A percentile compares a stretch with the other conserved stretches of the same genome.
Evolutionary conservation across 1,140 invertebrate species (phyloP).

Genomic region (Megathymus violae): DNA sequence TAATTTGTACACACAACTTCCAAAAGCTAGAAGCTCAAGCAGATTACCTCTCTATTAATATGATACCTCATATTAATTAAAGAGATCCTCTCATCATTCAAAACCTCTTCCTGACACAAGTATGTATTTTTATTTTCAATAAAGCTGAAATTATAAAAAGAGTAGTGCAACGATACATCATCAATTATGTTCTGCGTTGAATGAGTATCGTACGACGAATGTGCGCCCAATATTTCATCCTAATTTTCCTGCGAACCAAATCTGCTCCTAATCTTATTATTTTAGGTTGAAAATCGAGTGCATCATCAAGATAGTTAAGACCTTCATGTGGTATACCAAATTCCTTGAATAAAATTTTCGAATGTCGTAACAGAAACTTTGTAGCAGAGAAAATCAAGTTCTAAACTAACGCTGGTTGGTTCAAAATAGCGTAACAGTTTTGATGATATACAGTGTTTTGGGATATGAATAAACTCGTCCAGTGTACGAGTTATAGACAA

Average conservation of each 20-base stretch:
- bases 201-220: slow-evolving; percentile 15
- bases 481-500: slow-evolving; percentile 52
- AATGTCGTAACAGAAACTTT: neutral
- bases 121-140: slow-evolving; percentile 35
- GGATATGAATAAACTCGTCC: slow-evolving; percentile 20
- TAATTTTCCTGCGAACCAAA: neutral
- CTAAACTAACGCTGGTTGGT: slow-evolving; percentile 2
- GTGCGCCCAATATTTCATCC: slow-evolving; percentile 18
- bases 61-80: too few relatives aligned
- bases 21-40: too few relatives aligned
- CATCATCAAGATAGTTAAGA: slow-evolving; percentile 8
- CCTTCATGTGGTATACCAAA: slow-evolving; percentile 8
- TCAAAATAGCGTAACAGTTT: slow-evolving; percentile 18
- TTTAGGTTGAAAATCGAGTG: slow-evolving; percentile 16
- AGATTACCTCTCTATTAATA: too few relatives aligned
- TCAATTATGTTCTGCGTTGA: slow-evolving; percentile 42
- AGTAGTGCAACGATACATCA: slow-evolving; percentile 34
- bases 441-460: neutral
- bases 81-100: too few relatives aligned
- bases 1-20: too few relatives aligned
- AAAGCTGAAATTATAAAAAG: slow-evolving; percentile 36
- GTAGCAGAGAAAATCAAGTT: neutral
- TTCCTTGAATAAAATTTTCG: neutral
- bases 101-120: too few relatives aligned
- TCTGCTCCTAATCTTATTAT: neutral